phyloP scores from a whole-genome alignment of 2,113 vertebrate species.

The Oophaga pumilio region DNA sequence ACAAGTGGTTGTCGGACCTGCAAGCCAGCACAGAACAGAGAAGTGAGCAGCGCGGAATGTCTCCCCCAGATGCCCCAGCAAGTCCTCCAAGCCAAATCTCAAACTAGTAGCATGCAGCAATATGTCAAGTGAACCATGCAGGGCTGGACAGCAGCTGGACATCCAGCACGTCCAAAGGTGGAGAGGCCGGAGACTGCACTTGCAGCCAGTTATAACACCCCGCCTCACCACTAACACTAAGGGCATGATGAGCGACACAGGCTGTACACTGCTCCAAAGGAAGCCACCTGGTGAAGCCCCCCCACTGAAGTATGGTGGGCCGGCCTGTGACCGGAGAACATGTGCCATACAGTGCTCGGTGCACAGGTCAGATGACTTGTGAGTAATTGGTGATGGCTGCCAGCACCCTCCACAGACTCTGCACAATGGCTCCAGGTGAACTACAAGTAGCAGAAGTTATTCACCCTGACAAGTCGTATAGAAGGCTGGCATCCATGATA shows the following conservation, averaged over 20 bases:
- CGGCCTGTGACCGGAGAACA: too few species aligned
- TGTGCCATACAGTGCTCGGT: too few species aligned
- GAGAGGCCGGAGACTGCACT: not conserved
- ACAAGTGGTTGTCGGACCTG: constrained; percentile 93
- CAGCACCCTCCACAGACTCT: not conserved
- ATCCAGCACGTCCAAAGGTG: not conserved
- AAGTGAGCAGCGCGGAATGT: constrained; percentile 8
- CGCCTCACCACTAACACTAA: too few species aligned
- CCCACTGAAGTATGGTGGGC: too few species aligned
- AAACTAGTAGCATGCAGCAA: constrained; percentile 29
- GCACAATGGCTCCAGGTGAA: not conserved
- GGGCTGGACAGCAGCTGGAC: not conserved
- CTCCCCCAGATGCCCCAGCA: constrained; percentile 48
- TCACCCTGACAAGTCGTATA: too few species aligned
- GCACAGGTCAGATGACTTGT: not conserved
- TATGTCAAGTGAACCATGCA: constrained; percentile 28
- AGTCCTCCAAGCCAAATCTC: not conserved
- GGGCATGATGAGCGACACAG: too few species aligned
- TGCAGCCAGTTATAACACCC: not conserved
- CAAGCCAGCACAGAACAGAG: constrained; percentile 41
- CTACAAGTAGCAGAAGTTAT: not conserved
- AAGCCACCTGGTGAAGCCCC: too few species aligned
- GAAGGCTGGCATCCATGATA: too few species aligned
- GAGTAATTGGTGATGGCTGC: not conserved
- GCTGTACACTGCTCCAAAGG: too few species aligned